Evolutionary conservation across 2,888 invertebrate genomes (phyloP), one percentile per base, ranked within the genome.

Genomic region (Megaustenia siamemsis): DNA sequence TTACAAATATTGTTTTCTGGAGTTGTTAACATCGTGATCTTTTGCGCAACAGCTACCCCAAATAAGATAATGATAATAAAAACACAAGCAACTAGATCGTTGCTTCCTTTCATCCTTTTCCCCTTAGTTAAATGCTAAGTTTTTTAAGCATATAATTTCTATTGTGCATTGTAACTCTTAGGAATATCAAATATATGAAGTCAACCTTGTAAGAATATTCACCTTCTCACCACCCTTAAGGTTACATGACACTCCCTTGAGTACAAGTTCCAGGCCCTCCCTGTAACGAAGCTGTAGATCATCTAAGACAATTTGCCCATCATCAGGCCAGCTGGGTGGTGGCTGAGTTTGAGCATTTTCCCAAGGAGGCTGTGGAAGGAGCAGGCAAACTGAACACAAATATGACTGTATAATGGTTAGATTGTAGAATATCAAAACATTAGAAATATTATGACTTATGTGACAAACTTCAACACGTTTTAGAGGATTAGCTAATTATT

Each of bases 191-290:
- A 45, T 10, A 45, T 45, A 6, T 45, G 12, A 45, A 6, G 12
- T 10, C 12, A 6, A 45, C n/a, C 28, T 8, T 63, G 8, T 63
- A n/a, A 68, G 38, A 49, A 32, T 32, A 18, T 21, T 73, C 83
- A 93, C 93, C 91, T 93, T 94, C 89, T 94, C 92, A 24, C 90
- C 90, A n/a, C 91, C 89, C 35, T 90, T 86, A 32, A 94, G 91
- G 8, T 89, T 79, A 86, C 91, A 91, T 66, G 87, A 89, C 60
- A 94, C 90, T 45, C 91, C 91, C 73, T 91, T 91, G 18, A 94
- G 88, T 0, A 93, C 94, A 1, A 93, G 90, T 66, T 93, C 93
- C 15, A 94, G 90, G 0, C 93, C 94, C n/a, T 89, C 88, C 56
- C 94, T 88, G 87, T 94, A 94, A 69, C 93, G 88, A 0, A 93